Base-by-base conservation (phyloP, 2,797 vertebrate species). In the Aeoliscus strigatus region DNA sequence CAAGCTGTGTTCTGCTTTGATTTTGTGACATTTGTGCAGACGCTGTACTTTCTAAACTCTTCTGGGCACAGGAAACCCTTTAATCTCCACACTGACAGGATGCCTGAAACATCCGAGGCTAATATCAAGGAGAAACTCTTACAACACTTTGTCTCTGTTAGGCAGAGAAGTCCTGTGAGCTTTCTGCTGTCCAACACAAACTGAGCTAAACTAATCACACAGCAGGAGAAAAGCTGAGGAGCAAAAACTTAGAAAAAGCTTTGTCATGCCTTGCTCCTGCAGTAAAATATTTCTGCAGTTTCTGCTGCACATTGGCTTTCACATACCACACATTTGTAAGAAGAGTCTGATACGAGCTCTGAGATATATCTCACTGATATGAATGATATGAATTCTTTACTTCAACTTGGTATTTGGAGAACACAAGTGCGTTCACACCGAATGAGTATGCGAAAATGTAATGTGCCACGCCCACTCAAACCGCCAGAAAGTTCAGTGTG, bases 1-100 rank as follows among this genome's bases (percentile, higher is more conserved):
- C 53, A 63, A 46, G 72, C 27, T 29, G 29, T 39, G n/a, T 52
- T 39, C 56, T 5, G 14, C 49, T 31, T 56, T 43, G 39, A 56
- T 61, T 71, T 51, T 40, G 25, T 68, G 62, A 71, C 41, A 51
- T 52, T 69, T 69, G 37, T 66, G 70, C 68, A 57, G 43, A 73
- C 42, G 8, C 33, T 11, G 34, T 59, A 40, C 40, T 60, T 34
- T 42, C 33, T 11, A 8, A 10, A 16, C 34, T 41, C 31, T 39
- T 41, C 45, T 39, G 35, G 45, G 34, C 16, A 26, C 16, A 12
- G 38, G 23, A 49, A 43, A 55, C 26, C 46, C 49, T 70, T 74
- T 77, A 44, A 66, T 76, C 59, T 71, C 33, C 4, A 12, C 18
- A 5, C 36, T 21, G 64, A 62, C 21, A 43, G 32, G 26, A 1